Evolutionary conservation across 2,113 vertebrate genomes (phyloP).

Genomic region (Hippocampus abdominalis): DNA sequence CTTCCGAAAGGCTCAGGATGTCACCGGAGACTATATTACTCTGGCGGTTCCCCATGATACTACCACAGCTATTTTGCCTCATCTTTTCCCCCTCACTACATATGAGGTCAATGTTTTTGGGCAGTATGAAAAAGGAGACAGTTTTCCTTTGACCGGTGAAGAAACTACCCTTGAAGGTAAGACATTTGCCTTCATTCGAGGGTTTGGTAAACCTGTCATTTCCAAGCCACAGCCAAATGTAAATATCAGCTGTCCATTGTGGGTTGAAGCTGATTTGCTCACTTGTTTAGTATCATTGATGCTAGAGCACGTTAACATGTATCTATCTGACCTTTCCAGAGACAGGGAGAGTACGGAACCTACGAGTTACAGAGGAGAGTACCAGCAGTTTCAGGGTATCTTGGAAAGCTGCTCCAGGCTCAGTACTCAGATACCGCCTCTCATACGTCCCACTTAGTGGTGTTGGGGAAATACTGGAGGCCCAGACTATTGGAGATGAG

Average conservation of each 20-base stretch:
- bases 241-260: neutral
- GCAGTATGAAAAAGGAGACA: slow-evolving; percentile 90
- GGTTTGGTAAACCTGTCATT: neutral
- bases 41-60: slow-evolving; percentile 79
- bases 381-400: slow-evolving; percentile 90
- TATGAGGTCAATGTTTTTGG: slow-evolving; percentile 89
- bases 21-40: slow-evolving; percentile 79
- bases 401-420: slow-evolving; percentile 87
- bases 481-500: slow-evolving; percentile 79
- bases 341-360: slow-evolving; percentile 81
- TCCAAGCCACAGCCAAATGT: neutral
- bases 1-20: slow-evolving; percentile 79
- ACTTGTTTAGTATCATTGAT: neutral
- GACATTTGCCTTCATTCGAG: neutral
- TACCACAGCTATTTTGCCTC: slow-evolving; percentile 76
- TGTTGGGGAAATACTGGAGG: slow-evolving; percentile 76
- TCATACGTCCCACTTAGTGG: slow-evolving; percentile 77
- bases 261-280: neutral
- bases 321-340: slow-evolving; percentile 69
- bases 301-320: neutral
- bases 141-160: slow-evolving; percentile 81
- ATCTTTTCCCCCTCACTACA: slow-evolving; percentile 83
- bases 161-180: slow-evolving; percentile 92
- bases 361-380: slow-evolving; percentile 89
- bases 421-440: slow-evolving; percentile 84